phyloP scores from a whole-genome alignment of 2,888 invertebrate genomes.

The Ptychoptera albimana region DNA sequence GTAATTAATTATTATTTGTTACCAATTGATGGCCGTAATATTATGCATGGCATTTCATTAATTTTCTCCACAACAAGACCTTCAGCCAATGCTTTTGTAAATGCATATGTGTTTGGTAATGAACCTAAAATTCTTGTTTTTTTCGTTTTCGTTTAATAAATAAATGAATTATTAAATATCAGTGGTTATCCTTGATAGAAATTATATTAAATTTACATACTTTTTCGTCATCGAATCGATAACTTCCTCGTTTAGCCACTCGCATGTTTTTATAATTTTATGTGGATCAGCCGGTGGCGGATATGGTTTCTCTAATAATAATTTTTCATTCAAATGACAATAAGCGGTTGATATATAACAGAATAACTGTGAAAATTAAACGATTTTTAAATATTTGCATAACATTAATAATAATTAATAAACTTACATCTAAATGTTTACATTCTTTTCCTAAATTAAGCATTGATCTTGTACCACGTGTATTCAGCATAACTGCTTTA shows the following conservation, averaged over 20 bases:
- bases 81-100: constrained; percentile 85
- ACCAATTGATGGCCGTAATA: constrained; percentile 72
- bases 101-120: constrained; percentile 85
- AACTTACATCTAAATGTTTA: constrained; percentile 54
- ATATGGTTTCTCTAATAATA: constrained; percentile 73
- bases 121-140: constrained; percentile 47
- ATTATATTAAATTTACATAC: constrained; percentile 18
- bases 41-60: constrained; percentile 55
- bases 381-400: constrained; percentile 5
- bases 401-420: background rate
- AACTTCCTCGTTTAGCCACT: constrained; percentile 62
- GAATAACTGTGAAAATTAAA: constrained; percentile 36
- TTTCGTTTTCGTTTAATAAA: background rate
- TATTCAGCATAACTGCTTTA: constrained; percentile 80
- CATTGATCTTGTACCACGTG: constrained; percentile 78
- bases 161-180: no score
- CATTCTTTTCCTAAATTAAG: constrained; percentile 64
- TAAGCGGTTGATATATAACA: constrained; percentile 80
- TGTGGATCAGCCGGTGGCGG: constrained; percentile 66
- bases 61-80: constrained; percentile 65
- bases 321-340: constrained; percentile 70
- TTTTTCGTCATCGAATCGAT: constrained; percentile 45
- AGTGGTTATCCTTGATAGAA: no score
- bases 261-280: constrained; percentile 56
- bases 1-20: no score